A percentile compares a stretch with the other conserved stretches of the same genome.
These are phyloP conservation scores for Hemaris fuciformis DNA, from an alignment of 2,888 invertebrate species.

Conservation along the genomic window DNA sequence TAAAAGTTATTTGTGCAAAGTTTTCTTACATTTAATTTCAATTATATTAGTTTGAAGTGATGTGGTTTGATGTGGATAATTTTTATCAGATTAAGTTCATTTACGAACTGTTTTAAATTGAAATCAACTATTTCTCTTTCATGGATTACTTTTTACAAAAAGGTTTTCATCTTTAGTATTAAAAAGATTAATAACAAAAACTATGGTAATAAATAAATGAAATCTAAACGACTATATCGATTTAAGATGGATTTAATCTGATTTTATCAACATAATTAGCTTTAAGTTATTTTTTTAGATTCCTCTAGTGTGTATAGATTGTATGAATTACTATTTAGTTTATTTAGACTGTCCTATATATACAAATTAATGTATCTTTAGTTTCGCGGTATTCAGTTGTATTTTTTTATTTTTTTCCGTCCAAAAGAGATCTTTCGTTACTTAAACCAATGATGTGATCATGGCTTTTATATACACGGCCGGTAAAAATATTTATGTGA, in stretches of 20 bases:
- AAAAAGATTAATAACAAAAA: too few species aligned
- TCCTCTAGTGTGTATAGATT: neutral
- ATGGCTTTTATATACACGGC: slow-evolving; percentile 23
- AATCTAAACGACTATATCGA: neutral
- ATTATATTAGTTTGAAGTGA: neutral
- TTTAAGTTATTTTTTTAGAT: neutral
- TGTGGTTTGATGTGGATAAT: neutral
- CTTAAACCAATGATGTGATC: slow-evolving; percentile 44
- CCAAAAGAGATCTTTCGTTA: slow-evolving; percentile 55
- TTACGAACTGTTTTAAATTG: too few species aligned
- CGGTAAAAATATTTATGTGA: slow-evolving; percentile 17
- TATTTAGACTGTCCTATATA: slow-evolving; percentile 11
- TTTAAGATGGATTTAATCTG: neutral
- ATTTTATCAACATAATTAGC: neutral
- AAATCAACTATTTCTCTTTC: too few species aligned
- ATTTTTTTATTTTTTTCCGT: slow-evolving; percentile 63
- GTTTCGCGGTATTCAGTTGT: slow-evolving; percentile 31
- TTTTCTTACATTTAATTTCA: neutral
- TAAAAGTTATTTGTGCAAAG: neutral
- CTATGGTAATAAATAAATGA: neutral
- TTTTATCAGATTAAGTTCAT: neutral
- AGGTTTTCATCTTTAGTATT: too few species aligned
- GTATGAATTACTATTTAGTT: neutral
- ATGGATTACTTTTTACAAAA: too few species aligned
- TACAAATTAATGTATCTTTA: slow-evolving; percentile 31